Conservation (phyloP, 2,113 vertebrate genomes). For the Macquaria ambigua region DNA sequence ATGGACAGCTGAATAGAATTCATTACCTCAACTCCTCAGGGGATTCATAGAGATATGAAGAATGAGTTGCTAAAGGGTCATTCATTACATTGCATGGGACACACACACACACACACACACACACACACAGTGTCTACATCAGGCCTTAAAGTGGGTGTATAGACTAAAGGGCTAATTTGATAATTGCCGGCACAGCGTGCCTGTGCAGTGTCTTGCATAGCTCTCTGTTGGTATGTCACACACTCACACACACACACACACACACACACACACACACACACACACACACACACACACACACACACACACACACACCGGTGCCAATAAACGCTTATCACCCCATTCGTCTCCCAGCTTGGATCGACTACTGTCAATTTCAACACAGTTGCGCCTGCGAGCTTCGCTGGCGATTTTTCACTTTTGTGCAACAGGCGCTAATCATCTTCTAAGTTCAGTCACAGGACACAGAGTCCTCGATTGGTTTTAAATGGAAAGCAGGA, state of each 20-base stretch:
- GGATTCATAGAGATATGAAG: slow-evolving; percentile 6
- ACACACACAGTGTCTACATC: neutral
- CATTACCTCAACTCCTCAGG: neutral
- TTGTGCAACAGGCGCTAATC: too few species aligned
- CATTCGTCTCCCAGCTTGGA: neutral
- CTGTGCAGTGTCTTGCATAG: slow-evolving; percentile 32
- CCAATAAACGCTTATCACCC: neutral
- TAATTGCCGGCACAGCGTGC: slow-evolving; percentile 32
- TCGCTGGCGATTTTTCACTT: neutral
- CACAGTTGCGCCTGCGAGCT: neutral
- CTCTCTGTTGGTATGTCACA: neutral
- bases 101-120: neutral
- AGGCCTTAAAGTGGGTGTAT: neutral
- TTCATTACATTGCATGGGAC: neutral
- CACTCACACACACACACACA: slow-evolving; percentile 13
- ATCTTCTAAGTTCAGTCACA: too few species aligned
- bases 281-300: slow-evolving; percentile 8
- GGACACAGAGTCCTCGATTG: neutral
- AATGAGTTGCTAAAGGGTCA: slow-evolving; percentile 9
- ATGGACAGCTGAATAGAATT: slow-evolving; percentile 20
- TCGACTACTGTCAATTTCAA: neutral
- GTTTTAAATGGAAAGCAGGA: neutral
- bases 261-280: slow-evolving; percentile 4
- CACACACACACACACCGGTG: slow-evolving; percentile 3
- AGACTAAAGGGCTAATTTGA: slow-evolving; percentile 32